These are phyloP conservation scores for Montipora cactus DNA, from an alignment of 64 coral and sea anemone species.

Conservation along the genomic window DNA sequence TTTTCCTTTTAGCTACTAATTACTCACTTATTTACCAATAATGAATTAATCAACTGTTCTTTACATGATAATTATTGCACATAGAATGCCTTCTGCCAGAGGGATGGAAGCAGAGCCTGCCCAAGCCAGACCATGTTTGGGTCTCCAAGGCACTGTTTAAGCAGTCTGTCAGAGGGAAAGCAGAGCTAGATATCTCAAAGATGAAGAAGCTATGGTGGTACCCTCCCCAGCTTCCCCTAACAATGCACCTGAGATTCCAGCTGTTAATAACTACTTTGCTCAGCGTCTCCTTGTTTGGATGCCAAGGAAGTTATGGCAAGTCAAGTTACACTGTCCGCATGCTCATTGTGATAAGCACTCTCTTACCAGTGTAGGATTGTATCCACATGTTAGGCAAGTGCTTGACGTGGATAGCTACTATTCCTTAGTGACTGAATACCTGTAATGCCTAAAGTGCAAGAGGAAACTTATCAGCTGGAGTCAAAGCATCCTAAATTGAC, in stretches of 20 bases:
- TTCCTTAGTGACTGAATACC: slow-evolving; percentile 29
- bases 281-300: slow-evolving; percentile 49
- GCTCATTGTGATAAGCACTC: slow-evolving; percentile 8
- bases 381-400: slow-evolving; percentile 10
- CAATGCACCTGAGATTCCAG: slow-evolving; percentile 1
- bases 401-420: slow-evolving; percentile 47
- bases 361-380: slow-evolving; percentile 9
- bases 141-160: slow-evolving; percentile 57
- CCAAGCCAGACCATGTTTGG: slow-evolving; percentile 22
- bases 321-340: slow-evolving; percentile 15
- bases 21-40: too few species aligned
- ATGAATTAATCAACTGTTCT: neutral
- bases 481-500: neutral
- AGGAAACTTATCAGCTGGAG: slow-evolving; percentile 68
- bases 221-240: neutral
- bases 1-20: too few species aligned
- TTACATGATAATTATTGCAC: too few species aligned
- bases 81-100: slow-evolving; percentile 1
- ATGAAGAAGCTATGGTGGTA: slow-evolving; percentile 28
- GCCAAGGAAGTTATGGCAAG: slow-evolving; percentile 61
- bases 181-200: slow-evolving; percentile 22
- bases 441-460: slow-evolving; percentile 32
- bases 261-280: slow-evolving; percentile 48
- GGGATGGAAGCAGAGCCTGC: slow-evolving; percentile 21
- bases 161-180: neutral